phyloP scores from a whole-genome alignment of 2,797 vertebrate genomes.

The Schizopygopsis malacanthus region DNA sequence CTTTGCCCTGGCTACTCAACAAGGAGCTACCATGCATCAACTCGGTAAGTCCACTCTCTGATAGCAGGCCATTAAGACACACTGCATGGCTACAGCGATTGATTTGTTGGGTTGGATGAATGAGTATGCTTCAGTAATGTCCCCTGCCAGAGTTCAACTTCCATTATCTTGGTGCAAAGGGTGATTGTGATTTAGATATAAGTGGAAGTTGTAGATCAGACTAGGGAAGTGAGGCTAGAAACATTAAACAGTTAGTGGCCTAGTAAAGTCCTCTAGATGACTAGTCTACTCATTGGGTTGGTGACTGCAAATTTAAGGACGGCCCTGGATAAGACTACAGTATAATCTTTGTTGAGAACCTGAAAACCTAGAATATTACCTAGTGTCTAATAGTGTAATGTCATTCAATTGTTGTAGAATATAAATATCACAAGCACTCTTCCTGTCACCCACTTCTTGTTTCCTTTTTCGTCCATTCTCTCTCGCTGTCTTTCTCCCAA shows the following conservation, averaged over 20 bases:
- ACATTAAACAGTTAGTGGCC: not conserved
- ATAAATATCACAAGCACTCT: conserved; percentile 15
- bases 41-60: conserved; percentile 84
- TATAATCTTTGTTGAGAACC: not conserved
- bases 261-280: not conserved
- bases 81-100: conserved; percentile 42
- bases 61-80: conserved; percentile 27
- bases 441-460: conserved; percentile 28
- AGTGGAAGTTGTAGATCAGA: conserved; percentile 5
- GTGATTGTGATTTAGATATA: conserved; percentile 32
- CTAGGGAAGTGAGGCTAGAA: not conserved
- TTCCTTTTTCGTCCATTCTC: conserved; percentile 14
- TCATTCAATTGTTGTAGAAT: conserved; percentile 34
- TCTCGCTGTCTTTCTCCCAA: conserved; percentile 50
- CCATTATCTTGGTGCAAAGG: conserved; percentile 46
- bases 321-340: not conserved
- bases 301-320: not conserved
- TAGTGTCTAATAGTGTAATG: conserved; percentile 7
- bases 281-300: too few relatives aligned
- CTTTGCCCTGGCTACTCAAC: conserved; percentile 97
- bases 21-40: conserved; percentile 98
- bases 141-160: conserved; percentile 45
- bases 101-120: conserved; percentile 51
- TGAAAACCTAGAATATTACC: not conserved
- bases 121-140: conserved; percentile 43